phyloP scores from a whole-genome alignment of 2,113 vertebrate species.

The Drymodes brunneopygia region DNA sequence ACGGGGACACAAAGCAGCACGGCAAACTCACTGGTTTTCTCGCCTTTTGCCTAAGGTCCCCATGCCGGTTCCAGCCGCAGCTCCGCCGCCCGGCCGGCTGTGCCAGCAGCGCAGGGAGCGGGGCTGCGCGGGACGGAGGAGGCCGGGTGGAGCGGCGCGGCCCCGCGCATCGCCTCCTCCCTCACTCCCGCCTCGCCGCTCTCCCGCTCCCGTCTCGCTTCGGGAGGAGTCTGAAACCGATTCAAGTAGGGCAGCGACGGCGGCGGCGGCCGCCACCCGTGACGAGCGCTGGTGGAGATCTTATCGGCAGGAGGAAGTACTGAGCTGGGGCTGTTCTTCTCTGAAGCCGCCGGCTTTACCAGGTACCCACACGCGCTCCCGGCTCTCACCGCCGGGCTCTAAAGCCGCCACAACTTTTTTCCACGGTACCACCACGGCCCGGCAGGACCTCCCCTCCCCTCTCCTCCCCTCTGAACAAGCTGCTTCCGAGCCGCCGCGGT shows the following conservation, averaged over 20 bases:
- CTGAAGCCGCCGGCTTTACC: constrained; percentile 17
- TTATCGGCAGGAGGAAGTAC: constrained; percentile 54
- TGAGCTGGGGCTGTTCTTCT: not conserved
- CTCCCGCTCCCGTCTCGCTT: not conserved
- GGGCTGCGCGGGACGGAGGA: not conserved
- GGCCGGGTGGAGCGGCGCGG: not conserved
- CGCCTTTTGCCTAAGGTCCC: constrained; percentile 58
- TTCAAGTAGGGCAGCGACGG: not conserved
- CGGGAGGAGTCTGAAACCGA: not conserved
- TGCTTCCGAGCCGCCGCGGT: not conserved
- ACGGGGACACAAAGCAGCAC: too few species aligned
- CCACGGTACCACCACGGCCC: not conserved
- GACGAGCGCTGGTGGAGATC: constrained; percentile 23
- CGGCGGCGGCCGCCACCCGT: not conserved
- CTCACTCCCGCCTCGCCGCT: not conserved
- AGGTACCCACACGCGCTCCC: not conserved
- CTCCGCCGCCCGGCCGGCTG: not conserved
- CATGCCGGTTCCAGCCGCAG: constrained; percentile 33
- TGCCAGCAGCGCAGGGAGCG: not conserved
- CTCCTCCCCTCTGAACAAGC: not conserved
- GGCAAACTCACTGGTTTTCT: constrained; percentile 47
- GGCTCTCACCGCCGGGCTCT: not conserved
- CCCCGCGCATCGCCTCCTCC: constrained; percentile 22
- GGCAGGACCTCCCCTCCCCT: not conserved
- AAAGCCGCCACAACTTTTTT: not conserved